Conservation (phyloP, 2,113 vertebrate genomes). For the Uropsilus gracilis region DNA sequence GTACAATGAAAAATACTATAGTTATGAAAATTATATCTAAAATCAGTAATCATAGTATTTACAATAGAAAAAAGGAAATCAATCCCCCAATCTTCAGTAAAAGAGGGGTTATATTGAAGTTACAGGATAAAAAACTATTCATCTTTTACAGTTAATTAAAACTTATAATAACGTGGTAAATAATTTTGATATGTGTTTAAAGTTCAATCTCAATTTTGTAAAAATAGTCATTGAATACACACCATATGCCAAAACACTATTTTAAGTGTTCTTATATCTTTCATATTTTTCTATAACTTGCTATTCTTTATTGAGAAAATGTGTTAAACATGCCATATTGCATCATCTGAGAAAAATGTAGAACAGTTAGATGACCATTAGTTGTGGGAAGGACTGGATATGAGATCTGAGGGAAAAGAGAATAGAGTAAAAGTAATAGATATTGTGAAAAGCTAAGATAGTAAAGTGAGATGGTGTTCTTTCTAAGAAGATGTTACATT, state of each 20-base stretch:
- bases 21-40: slow-evolving; percentile 15
- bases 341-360: not conserved
- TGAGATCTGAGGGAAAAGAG: not conserved
- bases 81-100: not conserved
- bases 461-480: too few species aligned
- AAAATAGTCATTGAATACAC: not conserved
- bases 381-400: not conserved
- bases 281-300: not conserved
- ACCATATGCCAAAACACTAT: not conserved
- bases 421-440: not conserved
- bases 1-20: not conserved
- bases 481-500: not conserved
- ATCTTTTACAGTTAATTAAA: not conserved
- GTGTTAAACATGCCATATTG: not conserved
- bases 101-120: not conserved
- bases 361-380: not conserved
- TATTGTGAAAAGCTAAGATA: too few species aligned
- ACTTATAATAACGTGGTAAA: not conserved
- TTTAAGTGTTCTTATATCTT: not conserved
- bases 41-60: not conserved
- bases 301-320: not conserved
- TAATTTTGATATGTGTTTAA: not conserved
- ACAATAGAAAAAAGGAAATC: slow-evolving; percentile 18
- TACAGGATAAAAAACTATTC: not conserved
- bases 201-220: not conserved